Base-by-base conservation (phyloP, 30 jellyfish, hydroid and myxozoan genomes). In the Aurelia aurita region DNA sequence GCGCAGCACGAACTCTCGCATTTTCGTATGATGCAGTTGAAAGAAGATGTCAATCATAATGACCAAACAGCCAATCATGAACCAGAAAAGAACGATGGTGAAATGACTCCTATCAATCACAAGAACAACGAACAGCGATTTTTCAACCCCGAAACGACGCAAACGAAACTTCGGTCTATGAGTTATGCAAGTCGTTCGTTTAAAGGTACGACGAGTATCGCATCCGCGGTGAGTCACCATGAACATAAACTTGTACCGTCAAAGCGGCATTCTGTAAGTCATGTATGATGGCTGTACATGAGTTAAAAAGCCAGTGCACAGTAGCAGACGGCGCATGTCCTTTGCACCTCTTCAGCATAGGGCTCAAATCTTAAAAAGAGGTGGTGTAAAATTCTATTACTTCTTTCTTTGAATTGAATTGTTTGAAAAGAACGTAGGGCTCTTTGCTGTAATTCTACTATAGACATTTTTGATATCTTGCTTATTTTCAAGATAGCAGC, bases 1-100 rank as follows among this genome's bases (percentile, higher is more conserved):
- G 82, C 89, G 25, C 89, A 84, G 64, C 96, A 84, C 87, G 94
- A 84, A 39, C 72, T 84, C 0, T 35, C 94, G 18, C 53, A 39
- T 21, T 59, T 67, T 68, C 91, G 91, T 26, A 22, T 66, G 43
- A 53, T 23, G 28, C 79, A 60, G 2, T 26, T 55, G 18, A 44
- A 29, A 15, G 80, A 34, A 64, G 90, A 64, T 66, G 80, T 80
- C 90, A 80, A 80, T 64, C 90, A 80, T 43, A 80, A 80, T 44
- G 57, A 51, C 22, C 74, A 64, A 31, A 11, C 74, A 7, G 43
- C 74, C 75, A 80, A 68, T 68, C 85, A 55, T 6, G 46, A 34
- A 63, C 3, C 32, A 27, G 85, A 80, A 3, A 5, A 2, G 76
- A 19, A 26, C 22, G 85, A 69, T 16, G 51, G 58, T 35, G 91